These are phyloP conservation scores for Philotrypesis tridentata DNA, from an alignment of 1,140 invertebrate species.

Conservation along the genomic window DNA sequence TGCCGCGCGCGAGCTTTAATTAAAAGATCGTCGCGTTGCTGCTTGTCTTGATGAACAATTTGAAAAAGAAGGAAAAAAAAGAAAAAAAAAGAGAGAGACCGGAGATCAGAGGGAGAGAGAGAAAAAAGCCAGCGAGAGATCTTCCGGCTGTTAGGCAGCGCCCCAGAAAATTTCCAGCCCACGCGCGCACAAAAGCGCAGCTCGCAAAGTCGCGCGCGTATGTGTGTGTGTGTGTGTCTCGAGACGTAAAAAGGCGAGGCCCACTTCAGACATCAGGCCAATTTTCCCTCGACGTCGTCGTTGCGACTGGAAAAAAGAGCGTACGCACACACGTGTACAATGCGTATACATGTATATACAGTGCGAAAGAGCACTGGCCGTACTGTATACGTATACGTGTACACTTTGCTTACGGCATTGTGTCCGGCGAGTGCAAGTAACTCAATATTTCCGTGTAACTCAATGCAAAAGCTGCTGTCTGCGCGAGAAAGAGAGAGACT, in stretches of 20 bases:
- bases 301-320: not conserved
- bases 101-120: no score
- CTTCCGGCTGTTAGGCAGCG: not conserved
- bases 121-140: not conserved
- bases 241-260: not conserved
- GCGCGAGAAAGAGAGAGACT: slow-evolving; percentile 1
- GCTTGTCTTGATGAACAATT: no score
- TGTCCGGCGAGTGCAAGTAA: slow-evolving; percentile 35
- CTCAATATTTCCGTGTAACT: slow-evolving; percentile 56
- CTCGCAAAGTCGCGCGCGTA: not conserved
- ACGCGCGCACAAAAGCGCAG: not conserved
- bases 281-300: slow-evolving; percentile 2
- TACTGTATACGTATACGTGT: not conserved
- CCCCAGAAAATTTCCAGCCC: not conserved
- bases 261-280: slow-evolving; percentile 3
- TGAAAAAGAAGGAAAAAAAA: no score
- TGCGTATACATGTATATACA: no score
- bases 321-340: no score
- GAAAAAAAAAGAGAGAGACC: no score
- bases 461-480: slow-evolving; percentile 36
- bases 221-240: no score
- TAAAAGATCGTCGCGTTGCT: no score
- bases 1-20: no score
- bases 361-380: not conserved
- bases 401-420: not conserved